phyloP scores from a whole-genome alignment of 2,888 invertebrate genomes.

The Sesamia inferens region DNA sequence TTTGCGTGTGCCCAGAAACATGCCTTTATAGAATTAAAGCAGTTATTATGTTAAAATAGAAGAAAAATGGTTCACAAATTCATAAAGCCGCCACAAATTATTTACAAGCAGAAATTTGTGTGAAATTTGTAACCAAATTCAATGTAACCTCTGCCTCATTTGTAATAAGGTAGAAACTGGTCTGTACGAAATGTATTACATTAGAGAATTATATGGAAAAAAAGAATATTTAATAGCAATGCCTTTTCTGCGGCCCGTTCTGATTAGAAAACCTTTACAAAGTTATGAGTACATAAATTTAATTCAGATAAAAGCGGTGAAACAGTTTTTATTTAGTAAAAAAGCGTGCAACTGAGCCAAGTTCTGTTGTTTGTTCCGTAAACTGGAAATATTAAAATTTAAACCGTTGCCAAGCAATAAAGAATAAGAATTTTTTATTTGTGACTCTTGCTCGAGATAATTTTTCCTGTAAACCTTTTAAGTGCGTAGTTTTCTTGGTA shows the following conservation, averaged over 20 bases:
- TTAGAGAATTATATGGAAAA: conserved; percentile 31
- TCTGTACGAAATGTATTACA: conserved; percentile 13
- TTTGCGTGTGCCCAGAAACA: conserved; percentile 25
- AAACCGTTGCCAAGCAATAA: conserved; percentile 47
- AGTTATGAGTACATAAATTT: conserved; percentile 25
- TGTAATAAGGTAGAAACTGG: conserved; percentile 34
- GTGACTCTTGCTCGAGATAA: conserved; percentile 16
- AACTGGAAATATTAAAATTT: conserved; percentile 44
- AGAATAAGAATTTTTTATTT: conserved; percentile 23
- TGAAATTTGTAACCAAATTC: conserved; percentile 27
- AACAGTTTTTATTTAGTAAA: conserved; percentile 25
- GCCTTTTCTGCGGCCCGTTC: conserved; percentile 26
- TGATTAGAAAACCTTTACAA: conserved; percentile 37
- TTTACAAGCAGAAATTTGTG: conserved; percentile 49
- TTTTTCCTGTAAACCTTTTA: conserved; percentile 19
- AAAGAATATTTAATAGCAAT: conserved; percentile 43
- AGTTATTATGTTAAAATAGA: conserved; percentile 38
- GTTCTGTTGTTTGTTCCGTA: conserved; percentile 41
- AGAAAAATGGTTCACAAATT: conserved; percentile 43
- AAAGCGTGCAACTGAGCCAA: conserved; percentile 21
- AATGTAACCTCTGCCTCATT: conserved; percentile 13
- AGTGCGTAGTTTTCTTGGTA: conserved; percentile 6
- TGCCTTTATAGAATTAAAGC: conserved; percentile 28
- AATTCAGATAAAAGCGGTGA: conserved; percentile 52
- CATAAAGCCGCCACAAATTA: conserved; percentile 42